Evolutionary conservation across 2,888 invertebrate species (phyloP), one percentile per base, ranked within the genome.

Genomic region (Synanthedon andrenaeformis): DNA sequence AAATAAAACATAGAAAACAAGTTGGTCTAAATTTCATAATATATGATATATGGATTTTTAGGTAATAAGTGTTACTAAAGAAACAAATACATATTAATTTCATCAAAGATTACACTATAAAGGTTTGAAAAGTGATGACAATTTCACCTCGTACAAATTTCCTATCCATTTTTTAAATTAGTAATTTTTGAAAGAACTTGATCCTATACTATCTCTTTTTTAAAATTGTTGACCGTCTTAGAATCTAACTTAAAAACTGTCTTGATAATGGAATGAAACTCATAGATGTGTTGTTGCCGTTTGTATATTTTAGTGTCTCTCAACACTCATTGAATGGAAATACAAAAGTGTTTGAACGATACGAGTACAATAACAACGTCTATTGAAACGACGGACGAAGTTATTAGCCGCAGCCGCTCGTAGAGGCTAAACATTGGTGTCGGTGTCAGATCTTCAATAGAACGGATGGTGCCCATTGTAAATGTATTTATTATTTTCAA

Each of bases 401-500:
- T 74, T 74, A 79, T 72, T 70, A 71, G 66, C 67, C 63, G 59
- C 69, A 71, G 66, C 67, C 63, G 59, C 69, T 70, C 71, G 66
- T 64, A 61, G 66, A 62, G 49, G 19, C 19, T 19, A 17, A 17
- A 23, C 23, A 49, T 12, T 49, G 49, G 49, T 49, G 45, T 50
- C 19, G 50, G 19, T 17, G 50, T 51, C 51, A 41, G 64, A 64
- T 67, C 64, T 66, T 69, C 72, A 66, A 72, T 73, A 72, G 70
- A 74, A 75, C 72, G 69, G 72, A 76, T 76, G 69, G 67, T 63
- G 63, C 56, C 66, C 60, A 78, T 79, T 79, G 67, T 63, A 64
- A 53, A 60, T 10, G 67, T 64, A 70, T 66, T 62, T 67, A 68
- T 71, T 66, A 76, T 78, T 76, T 78, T 72, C 62, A n/a, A 62